These are phyloP conservation scores for Corythornis vintsioides DNA, from an alignment of 2,113 vertebrate genomes.

Conservation along the genomic window DNA sequence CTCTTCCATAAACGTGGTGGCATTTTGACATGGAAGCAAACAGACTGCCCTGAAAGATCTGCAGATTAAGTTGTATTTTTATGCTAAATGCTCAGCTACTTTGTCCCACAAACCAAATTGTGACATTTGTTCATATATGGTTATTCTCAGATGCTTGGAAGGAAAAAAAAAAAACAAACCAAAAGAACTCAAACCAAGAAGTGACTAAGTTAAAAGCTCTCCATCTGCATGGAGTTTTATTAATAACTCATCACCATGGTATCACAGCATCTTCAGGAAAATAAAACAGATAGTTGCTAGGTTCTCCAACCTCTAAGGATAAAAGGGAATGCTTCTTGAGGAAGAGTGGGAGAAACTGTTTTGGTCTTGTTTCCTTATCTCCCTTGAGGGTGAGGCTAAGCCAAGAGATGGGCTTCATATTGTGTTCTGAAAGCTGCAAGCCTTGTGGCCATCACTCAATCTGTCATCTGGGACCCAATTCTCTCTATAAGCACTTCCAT, in stretches of 20 bases:
- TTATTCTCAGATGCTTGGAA: constrained; percentile 23
- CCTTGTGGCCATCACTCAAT: background rate
- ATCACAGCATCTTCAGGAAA: constrained; percentile 56
- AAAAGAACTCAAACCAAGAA: background rate
- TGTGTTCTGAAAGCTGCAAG: background rate
- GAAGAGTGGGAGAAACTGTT: constrained; percentile 10
- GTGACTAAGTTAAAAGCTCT: constrained; percentile 28
- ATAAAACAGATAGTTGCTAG: constrained; percentile 68
- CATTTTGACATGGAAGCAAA: constrained; percentile 35
- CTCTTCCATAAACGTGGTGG: background rate
- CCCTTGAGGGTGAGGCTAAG: background rate
- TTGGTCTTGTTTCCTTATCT: background rate
- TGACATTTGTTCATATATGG: constrained; percentile 69
- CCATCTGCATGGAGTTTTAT: constrained; percentile 52
- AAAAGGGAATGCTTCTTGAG: constrained; percentile 18
- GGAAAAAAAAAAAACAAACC: background rate
- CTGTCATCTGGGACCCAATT: background rate
- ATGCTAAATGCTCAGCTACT: constrained; percentile 21
- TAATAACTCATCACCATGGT: constrained; percentile 68
- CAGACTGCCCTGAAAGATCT: constrained; percentile 51
- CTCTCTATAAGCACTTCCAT: background rate
- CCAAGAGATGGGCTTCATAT: background rate
- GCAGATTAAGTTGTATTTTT: constrained; percentile 54
- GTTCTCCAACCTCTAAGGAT: constrained; percentile 9
- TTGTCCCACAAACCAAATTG: constrained; percentile 8